Conservation (phyloP, 2,797 vertebrate species). For the Poeciliopsis gracilis region DNA sequence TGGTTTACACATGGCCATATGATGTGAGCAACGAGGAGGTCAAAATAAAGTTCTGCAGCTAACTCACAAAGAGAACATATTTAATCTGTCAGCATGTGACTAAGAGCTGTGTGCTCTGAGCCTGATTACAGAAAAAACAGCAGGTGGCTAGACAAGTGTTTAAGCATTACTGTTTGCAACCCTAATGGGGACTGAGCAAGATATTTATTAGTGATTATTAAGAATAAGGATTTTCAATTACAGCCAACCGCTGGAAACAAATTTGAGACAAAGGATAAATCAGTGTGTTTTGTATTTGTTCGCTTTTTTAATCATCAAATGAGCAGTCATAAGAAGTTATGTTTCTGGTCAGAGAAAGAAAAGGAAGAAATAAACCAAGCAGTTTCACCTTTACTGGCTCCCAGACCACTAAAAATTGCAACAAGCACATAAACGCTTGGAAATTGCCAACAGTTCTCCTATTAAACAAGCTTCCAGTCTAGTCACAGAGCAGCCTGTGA, state of each 20-base stretch:
- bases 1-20: constrained; percentile 23
- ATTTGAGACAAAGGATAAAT: background rate
- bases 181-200: constrained; percentile 5
- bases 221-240: constrained; percentile 7
- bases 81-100: constrained; percentile 23
- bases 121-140: constrained; percentile 25
- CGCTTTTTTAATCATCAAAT: background rate
- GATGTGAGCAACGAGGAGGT: constrained; percentile 15
- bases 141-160: constrained; percentile 20
- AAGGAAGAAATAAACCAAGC: constrained; percentile 40
- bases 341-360: constrained; percentile 13
- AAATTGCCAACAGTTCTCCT: constrained; percentile 62
- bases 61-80: constrained; percentile 17
- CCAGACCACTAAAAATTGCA: constrained; percentile 43
- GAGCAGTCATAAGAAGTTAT: background rate
- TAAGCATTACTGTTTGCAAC: constrained; percentile 13
- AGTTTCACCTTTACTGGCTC: constrained; percentile 54
- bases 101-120: constrained; percentile 18
- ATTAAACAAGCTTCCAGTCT: constrained; percentile 63
- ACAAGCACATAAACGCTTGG: constrained; percentile 49
- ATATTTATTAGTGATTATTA: constrained; percentile 19
- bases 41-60: background rate
- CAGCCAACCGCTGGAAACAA: background rate
- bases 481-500: constrained; percentile 64
- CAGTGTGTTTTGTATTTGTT: background rate